Evolutionary conservation across 1,140 invertebrate genomes (phyloP), one percentile per base, ranked within the genome.

Genomic region (Stegodyphus dumicola): DNA sequence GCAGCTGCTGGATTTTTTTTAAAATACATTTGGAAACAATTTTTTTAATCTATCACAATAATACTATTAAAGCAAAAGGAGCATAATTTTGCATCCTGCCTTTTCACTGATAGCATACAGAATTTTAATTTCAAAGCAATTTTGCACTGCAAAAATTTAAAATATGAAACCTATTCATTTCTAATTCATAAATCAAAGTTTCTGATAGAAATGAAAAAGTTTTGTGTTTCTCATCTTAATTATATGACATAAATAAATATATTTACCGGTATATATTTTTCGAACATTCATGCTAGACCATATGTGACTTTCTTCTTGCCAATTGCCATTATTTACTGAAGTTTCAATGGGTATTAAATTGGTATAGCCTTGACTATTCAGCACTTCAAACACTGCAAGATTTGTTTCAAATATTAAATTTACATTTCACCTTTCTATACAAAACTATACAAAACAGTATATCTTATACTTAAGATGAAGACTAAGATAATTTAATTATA

Each of bases 241-340:
- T 60, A 60, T 5, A 60, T 10, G 1, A 60, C 2, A 60, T 60
- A 5, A 60, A 15, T 2, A 60, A 60, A 60, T 60, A 5, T 2
- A 60, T 60, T 87, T 88, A 91, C 91, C 91, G 88, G 91, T 90
- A 86, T 87, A 89, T 15, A 90, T 87, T 67, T 89, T 88, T 67
- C 88, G 87, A 2, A 90, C 89, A 65, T 89, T 87, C 69, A 88
- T 87, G 69, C 88, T 89, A 6, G 91, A 88, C 91, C 91, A 91
- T 49, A 92, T 91, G 88, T 91, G 74, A 87, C 89, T 71, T 87
- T 89, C 77, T 88, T 87, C 65, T 73, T 83, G 77, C 89, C 90
- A 64, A 65, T 88, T 60, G 84, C 77, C 75, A 88, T 89, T 89
- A 71, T 90, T 90, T 18, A 90, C 91, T 52, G 78, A 89, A 6